phyloP scores from a whole-genome alignment of 2,797 vertebrate species.

The Enteromius paludinosus region DNA sequence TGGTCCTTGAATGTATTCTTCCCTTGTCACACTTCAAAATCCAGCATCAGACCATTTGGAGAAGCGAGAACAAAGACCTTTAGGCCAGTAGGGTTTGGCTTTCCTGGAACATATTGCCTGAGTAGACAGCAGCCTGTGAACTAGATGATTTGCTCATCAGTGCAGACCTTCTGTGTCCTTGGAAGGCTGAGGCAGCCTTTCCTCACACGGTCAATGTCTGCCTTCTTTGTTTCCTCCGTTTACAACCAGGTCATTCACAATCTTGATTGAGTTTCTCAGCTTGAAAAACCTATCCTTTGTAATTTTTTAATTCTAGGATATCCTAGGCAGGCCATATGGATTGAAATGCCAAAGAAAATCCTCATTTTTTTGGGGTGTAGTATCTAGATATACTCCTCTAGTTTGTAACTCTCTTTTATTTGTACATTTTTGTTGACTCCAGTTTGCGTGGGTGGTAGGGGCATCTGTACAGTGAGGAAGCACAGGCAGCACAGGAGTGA shows the following conservation, averaged over 20 bases:
- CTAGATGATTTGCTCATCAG: constrained; percentile 55
- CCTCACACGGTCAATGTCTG: constrained; percentile 35
- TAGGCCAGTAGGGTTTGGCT: constrained; percentile 49
- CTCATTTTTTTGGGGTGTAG: no score
- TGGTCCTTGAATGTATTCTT: constrained; percentile 50
- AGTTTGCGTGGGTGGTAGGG: no score
- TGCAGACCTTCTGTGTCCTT: constrained; percentile 38
- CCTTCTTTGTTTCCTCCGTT: constrained; percentile 47
- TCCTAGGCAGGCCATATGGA: no score
- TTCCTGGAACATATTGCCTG: constrained; percentile 48
- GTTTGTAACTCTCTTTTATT: no score
- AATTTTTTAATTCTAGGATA: constrained; percentile 8
- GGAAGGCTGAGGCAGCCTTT: constrained; percentile 47
- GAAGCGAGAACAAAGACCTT: constrained; percentile 60
- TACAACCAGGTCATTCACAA: constrained; percentile 42
- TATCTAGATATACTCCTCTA: no score
- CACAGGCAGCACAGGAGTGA: no score
- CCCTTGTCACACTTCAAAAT: constrained; percentile 54
- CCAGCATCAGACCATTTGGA: constrained; percentile 51
- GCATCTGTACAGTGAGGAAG: no score
- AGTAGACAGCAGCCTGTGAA: constrained; percentile 56
- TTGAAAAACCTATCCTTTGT: constrained; percentile 48
- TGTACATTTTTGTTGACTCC: no score
- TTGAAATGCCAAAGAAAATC: no score
- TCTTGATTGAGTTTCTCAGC: constrained; percentile 43